Base-by-base conservation (phyloP, 2,888 invertebrate species). In the Shargacucullia verbasci region DNA sequence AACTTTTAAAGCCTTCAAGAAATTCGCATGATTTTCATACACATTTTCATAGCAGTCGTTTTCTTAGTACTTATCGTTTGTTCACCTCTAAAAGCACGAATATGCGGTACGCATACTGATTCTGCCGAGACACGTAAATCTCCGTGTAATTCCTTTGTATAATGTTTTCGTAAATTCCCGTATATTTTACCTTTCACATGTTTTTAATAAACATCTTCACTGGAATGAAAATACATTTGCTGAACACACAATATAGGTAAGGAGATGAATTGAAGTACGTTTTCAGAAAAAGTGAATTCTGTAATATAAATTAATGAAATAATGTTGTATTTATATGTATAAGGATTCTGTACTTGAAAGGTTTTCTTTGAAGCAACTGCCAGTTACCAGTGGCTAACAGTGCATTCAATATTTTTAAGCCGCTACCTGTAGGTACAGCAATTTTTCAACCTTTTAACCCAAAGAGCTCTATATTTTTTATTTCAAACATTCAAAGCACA, bases 41-140 rank as follows among this genome's bases (percentile, higher is more conserved):
- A 79, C 75, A 78, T 80, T 65, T 80, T 76, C 79, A 77, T 73
- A 72, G 75, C 77, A 69, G 76, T 70, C 79, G 75, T 78, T 81
- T 83, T 82, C 81, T 73, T 78, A 69, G 72, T 74, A 80, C 77
- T 70, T 65, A 66, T 68, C 73, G 71, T 81, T 76, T 78, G 73
- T 79, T 78, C 74, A 76, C 79, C 81, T 83, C 75, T 66, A 54
- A 68, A 73, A 67, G 70, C 73, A 70, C 69, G 62, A 72, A 67
- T 64, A 69, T 76, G 76, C 73, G 64, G 68, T 68, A 75, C 78
- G 76, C 73, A 82, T 84, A 84, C 82, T 81, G 80, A 80, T 80
- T 78, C 67, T 71, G 59, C 59, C 29, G 59, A 77, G 75, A 77
- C 71, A 73, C 55, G 78, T 78, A 77, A 81, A 81, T 81, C 80